phyloP scores from a whole-genome alignment of 2,797 vertebrate genomes.

The Apogon talboti region DNA sequence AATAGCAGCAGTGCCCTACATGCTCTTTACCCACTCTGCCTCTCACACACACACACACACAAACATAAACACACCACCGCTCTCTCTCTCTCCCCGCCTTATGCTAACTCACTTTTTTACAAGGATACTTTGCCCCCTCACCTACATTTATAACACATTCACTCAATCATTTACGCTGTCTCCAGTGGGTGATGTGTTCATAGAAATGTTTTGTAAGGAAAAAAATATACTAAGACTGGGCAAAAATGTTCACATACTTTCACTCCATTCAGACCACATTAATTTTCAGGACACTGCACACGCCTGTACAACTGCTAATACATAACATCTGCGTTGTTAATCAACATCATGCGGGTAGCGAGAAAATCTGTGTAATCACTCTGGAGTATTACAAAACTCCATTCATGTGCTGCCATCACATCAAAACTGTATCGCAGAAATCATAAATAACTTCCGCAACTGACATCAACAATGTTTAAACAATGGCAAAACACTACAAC shows the following conservation, averaged over 20 bases:
- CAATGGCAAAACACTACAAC: constrained; percentile 28
- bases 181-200: constrained; percentile 54
- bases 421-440: constrained; percentile 40
- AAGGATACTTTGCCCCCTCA: constrained; percentile 35
- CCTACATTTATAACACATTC: constrained; percentile 36
- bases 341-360: constrained; percentile 58
- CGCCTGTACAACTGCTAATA: constrained; percentile 51
- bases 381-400: constrained; percentile 35
- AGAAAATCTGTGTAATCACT: constrained; percentile 49
- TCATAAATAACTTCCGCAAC: constrained; percentile 52
- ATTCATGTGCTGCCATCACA: constrained; percentile 53
- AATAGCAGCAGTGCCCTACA: constrained; percentile 45
- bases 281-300: constrained; percentile 18
- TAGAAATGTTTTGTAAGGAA: constrained; percentile 51
- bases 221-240: constrained; percentile 19
- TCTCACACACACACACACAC: constrained; percentile 14
- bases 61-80: constrained; percentile 46
- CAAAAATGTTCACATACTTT: constrained; percentile 31
- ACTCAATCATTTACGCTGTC: constrained; percentile 34
- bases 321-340: constrained; percentile 67
- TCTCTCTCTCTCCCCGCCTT: constrained; percentile 52
- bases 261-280: constrained; percentile 35
- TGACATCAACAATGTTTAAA: constrained; percentile 59
- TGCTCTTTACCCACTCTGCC: constrained; percentile 35
- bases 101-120: constrained; percentile 49